These are phyloP conservation scores for Rhineura floridana DNA, from an alignment of 2,113 vertebrate species.

Conservation along the genomic window DNA sequence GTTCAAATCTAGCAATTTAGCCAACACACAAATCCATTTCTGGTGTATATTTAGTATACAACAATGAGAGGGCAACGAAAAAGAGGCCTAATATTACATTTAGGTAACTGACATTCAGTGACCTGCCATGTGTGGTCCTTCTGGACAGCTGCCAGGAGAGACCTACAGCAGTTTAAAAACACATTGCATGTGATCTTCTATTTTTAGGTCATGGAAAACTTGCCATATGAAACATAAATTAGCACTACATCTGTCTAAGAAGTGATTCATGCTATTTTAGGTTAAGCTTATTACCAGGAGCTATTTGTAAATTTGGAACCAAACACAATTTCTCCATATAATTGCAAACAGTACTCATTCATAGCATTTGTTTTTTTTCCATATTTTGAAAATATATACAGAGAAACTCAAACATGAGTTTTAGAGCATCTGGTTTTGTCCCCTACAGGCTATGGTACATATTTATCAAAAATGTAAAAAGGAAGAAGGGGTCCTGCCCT, in stretches of 20 bases:
- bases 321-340: rapidly evolving
- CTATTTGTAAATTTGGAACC: background rate
- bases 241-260: slow-evolving; percentile 4
- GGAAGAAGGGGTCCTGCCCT: background rate
- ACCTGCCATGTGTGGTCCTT: background rate
- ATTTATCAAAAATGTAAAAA: rapidly evolving
- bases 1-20: background rate
- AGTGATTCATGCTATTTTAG: slow-evolving; percentile 18
- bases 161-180: slow-evolving; percentile 8
- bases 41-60: background rate
- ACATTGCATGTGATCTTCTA: slow-evolving; percentile 8
- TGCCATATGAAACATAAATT: slow-evolving; percentile 3
- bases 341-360: background rate
- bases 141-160: background rate
- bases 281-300: slow-evolving; percentile 16
- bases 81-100: background rate
- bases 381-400: background rate
- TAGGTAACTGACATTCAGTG: background rate
- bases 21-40: background rate
- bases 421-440: background rate
- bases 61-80: background rate
- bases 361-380: rapidly evolving
- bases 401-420: slow-evolving; percentile 52
- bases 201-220: slow-evolving; percentile 13
- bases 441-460: background rate